Base-by-base conservation (phyloP, 2,888 invertebrate genomes). In the Malthinus seriepunctatus region DNA sequence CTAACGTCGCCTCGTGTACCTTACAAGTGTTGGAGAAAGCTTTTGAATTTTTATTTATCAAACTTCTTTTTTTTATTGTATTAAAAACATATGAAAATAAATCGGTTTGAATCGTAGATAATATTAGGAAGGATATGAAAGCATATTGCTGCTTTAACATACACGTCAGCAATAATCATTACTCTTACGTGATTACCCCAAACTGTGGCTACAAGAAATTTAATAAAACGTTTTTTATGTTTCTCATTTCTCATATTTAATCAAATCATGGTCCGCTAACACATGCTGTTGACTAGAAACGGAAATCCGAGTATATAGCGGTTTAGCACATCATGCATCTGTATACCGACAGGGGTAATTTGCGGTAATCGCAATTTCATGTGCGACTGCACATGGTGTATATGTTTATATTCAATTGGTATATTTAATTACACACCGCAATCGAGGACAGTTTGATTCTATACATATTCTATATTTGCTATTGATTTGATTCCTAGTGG, bases 351-450 rank as follows among this genome's bases (percentile, higher is more conserved):
- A 14, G 45, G 60, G 49, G 60, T 55, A 63, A 60, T 63, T 60
- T 56, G 54, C 55, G 55, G 60, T 63, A 63, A 63, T 58, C 44
- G 55, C 60, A 63, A 63, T 63, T 60, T 63, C 56, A 60, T 63
- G 60, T 60, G 47, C 52, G 47, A 56, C 60, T 60, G 37, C 45
- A 44, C 54, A 50, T 56, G 52, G 31, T 55, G 55, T 56, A 42
- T 51, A 59, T 23, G 23, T 23, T 23, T 23, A 23, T 23, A 23
- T 59, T 59, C 54, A 46, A 59, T 59, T 54, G 45, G 39, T 54
- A 59, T 59, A 59, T 59, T 59, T 59, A 59, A 55, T 59, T 59
- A 59, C 50, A 31, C 33, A 31, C 51, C 54, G 39, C 46, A 59
- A 51, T 54, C 38, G 45, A 54, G 50, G 49, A 45, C 45, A 42